These are phyloP conservation scores for Pelobates cultripes DNA, from an alignment of 2,797 vertebrate genomes.

Conservation along the genomic window DNA sequence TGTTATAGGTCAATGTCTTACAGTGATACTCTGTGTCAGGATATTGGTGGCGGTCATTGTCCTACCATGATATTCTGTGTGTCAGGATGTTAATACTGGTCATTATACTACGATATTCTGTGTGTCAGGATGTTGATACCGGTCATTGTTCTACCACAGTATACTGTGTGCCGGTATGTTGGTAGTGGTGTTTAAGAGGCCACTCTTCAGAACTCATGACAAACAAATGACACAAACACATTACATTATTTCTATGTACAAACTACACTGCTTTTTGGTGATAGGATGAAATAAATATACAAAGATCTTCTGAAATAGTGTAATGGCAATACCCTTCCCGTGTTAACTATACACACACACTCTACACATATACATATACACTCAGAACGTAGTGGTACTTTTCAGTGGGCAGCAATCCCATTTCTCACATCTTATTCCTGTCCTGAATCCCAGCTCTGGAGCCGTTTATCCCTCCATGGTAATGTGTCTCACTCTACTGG, in stretches of 20 bases:
- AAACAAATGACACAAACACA: not conserved
- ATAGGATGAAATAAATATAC: conserved; percentile 18
- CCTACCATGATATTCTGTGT: no score
- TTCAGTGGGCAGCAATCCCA: conserved; percentile 19
- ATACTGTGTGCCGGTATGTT: no score
- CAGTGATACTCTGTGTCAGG: no score
- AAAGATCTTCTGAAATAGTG: conserved; percentile 8
- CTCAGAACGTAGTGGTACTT: conserved; percentile 40
- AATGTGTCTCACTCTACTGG: not conserved
- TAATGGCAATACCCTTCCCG: conserved; percentile 16
- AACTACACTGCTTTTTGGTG: not conserved
- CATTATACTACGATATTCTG: no score
- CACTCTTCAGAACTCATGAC: not conserved
- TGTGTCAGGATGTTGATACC: no score
- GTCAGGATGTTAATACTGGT: no score
- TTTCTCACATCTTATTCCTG: conserved; percentile 41
- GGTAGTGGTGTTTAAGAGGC: not conserved
- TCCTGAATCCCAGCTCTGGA: conserved; percentile 45
- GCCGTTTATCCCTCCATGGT: no score
- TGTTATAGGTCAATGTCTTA: no score
- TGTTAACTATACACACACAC: conserved; percentile 1
- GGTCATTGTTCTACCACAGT: no score
- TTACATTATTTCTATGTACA: conserved; percentile 18
- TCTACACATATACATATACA: conserved; percentile 10
- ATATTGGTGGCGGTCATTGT: no score